Evolutionary conservation across 2,888 invertebrate species (phyloP).

Genomic region (Rhagonycha lutea): DNA sequence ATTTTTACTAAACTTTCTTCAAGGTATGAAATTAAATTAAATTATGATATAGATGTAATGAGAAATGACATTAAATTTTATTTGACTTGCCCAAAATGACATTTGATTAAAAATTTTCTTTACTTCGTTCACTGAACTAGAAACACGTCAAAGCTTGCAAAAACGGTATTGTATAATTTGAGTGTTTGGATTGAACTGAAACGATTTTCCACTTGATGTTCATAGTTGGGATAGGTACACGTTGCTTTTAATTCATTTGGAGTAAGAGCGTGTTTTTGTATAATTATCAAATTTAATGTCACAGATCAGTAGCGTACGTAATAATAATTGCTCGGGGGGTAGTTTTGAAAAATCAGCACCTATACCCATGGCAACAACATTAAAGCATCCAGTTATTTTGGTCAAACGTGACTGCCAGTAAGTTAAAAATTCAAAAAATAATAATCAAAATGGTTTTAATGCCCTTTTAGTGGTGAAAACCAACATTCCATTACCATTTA

Average conservation of each 20-base stretch:
- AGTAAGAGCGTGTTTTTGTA: neutral
- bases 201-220: neutral
- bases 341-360: neutral
- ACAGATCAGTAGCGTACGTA: neutral
- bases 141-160: neutral
- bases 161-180: neutral
- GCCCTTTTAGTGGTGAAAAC: too few relatives aligned
- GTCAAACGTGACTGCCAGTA: too few relatives aligned
- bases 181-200: neutral
- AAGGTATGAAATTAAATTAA: neutral
- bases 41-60: neutral
- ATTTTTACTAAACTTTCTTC: neutral
- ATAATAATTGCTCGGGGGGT: neutral
- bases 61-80: neutral
- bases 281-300: neutral
- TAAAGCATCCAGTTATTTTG: too few relatives aligned
- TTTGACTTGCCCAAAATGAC: neutral
- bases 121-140: neutral
- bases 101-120: neutral
- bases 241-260: neutral
- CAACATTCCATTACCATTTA: too few relatives aligned
- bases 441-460: too few relatives aligned
- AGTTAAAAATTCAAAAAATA: too few relatives aligned
- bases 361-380: too few relatives aligned
- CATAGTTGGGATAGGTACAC: neutral